Evolutionary conservation across 2,113 vertebrate species (phyloP).

Genomic region (Myodes glareolus): DNA sequence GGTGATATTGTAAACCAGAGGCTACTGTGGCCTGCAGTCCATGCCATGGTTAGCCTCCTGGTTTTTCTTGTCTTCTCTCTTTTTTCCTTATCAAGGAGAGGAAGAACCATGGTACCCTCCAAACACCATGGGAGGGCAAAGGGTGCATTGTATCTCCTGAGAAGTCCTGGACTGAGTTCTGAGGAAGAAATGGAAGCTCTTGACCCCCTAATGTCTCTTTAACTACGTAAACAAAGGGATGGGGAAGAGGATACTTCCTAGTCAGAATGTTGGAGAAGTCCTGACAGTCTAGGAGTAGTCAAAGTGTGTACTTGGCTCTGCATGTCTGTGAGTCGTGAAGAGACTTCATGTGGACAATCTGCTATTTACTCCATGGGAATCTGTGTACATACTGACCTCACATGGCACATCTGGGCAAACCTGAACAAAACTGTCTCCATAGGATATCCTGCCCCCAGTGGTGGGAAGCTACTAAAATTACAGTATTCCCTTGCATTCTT

Average conservation of each 20-base stretch:
- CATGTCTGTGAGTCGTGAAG: background rate
- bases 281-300: background rate
- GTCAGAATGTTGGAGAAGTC: rapidly evolving
- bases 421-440: background rate
- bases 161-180: background rate
- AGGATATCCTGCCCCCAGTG: background rate
- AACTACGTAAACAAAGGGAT: no score
- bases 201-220: background rate
- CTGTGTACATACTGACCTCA: background rate
- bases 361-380: no score
- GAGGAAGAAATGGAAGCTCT: no score
- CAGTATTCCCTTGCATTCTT: background rate
- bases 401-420: background rate
- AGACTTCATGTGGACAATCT: no score
- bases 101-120: rapidly evolving
- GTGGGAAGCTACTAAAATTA: background rate
- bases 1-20: background rate
- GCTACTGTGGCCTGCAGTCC: rapidly evolving
- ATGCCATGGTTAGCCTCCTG: rapidly evolving
- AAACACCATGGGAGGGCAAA: background rate
- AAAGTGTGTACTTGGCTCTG: rapidly evolving
- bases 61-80: background rate
- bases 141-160: background rate
- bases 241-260: background rate
- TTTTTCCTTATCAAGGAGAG: background rate